Conservation (phyloP, 2,888 invertebrate genomes). For the Drosophila antonietae region DNA sequence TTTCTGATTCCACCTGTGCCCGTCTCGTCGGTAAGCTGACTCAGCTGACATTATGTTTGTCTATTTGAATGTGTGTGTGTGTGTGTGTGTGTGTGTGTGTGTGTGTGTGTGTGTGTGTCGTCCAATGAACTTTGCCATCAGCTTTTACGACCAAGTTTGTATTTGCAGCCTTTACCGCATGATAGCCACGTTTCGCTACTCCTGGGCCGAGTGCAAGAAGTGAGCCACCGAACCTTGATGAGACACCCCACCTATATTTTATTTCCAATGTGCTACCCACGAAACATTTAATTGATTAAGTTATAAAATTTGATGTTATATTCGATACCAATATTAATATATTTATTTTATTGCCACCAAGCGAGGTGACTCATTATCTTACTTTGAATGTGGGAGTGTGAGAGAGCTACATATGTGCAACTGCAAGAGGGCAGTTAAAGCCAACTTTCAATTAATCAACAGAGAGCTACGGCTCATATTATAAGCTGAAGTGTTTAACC, state of each 20-base stretch:
- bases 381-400: slow-evolving; percentile 9
- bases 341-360: slow-evolving; percentile 33
- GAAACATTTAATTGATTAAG: slow-evolving; percentile 38
- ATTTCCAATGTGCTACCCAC: slow-evolving; percentile 27
- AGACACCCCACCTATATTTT: slow-evolving; percentile 29
- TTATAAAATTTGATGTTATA: slow-evolving; percentile 37
- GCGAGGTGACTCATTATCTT: slow-evolving; percentile 26
- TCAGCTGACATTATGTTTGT: slow-evolving; percentile 21
- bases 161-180: slow-evolving; percentile 80
- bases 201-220: slow-evolving; percentile 74
- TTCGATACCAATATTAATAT: slow-evolving; percentile 39
- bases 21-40: slow-evolving; percentile 21
- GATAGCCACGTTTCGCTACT: slow-evolving; percentile 76
- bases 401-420: slow-evolving; percentile 2
- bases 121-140: slow-evolving; percentile 38
- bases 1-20: slow-evolving; percentile 21
- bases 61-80: slow-evolving; percentile 21
- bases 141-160: slow-evolving; percentile 60
- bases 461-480: neutral
- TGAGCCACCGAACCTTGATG: slow-evolving; percentile 41
- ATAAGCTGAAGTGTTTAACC: neutral
- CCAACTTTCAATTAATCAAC: slow-evolving; percentile 20
- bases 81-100: slow-evolving; percentile 21
- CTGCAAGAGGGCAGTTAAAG: slow-evolving; percentile 9
- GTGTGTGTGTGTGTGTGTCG: slow-evolving; percentile 28